Evolutionary conservation across 2,113 vertebrate species (phyloP), one percentile per base, ranked within the genome.

Genomic region (Trogon surrucura): DNA sequence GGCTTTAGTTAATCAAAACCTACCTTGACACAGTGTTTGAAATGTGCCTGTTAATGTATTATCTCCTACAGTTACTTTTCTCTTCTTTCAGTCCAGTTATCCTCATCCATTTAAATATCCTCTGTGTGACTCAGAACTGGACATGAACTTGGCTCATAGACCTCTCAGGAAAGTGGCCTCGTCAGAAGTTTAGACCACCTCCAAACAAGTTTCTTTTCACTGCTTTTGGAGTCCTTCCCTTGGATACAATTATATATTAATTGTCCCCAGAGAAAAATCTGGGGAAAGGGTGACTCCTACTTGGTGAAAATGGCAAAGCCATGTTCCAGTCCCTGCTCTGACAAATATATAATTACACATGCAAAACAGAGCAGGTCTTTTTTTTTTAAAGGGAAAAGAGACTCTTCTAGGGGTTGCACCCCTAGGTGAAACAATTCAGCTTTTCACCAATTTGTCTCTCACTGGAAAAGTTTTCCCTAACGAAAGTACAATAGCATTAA

Each of bases 201-300:
- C 60, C 26, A 94, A 88, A 73, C 6, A 60, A 10, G 12, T 66
- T 92, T 77, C 56, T 73, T 20, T 74, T 75, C 9, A 54, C 21
- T 82, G 56, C 38, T 62, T 84, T 66, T 54, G 36, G 44, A 93
- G 26, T 8, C 54, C 34, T 86, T 58, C 6, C 17, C 15, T 70
- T 74, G 32, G 51, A 78, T 60, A 20, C 60, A 51, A 66, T 78
- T 78, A 94, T 74, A 88, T 51, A 71, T n/a, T 57, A 65, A 66
- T 45, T 86, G 30, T 79, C 48, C 44, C 51, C 26, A 30, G 29
- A 77, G 65, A 17, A 82, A 64, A 90, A 58, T 54, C 26, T 36
- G 69, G 15, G 34, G 18, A 88, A 36, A 96, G 51, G 23, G 56
- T 92, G 95, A 95, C 89, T 95, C 81, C 94, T 96, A 47, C 86